phyloP scores from a whole-genome alignment of 2,888 invertebrate species.

The Meganola albula region DNA sequence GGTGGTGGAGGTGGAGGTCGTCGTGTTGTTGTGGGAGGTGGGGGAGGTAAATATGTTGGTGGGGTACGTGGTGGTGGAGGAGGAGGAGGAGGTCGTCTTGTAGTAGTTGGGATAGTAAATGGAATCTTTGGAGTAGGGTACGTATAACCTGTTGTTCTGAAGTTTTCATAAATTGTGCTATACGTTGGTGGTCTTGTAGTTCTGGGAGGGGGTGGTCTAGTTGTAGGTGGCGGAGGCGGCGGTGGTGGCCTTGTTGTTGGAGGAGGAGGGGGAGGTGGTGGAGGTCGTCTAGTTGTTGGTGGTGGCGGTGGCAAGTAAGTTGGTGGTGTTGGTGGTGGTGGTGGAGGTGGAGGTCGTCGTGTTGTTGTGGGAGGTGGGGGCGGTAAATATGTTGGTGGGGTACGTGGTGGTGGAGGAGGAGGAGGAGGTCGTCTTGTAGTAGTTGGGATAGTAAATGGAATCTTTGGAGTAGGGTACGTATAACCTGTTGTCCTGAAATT shows the following conservation, averaged over 20 bases:
- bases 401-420: constrained; percentile 9
- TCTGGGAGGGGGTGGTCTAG: constrained; percentile 18
- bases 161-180: constrained; percentile 20
- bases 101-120: constrained; percentile 25
- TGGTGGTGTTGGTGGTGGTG: constrained; percentile 11
- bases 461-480: constrained; percentile 10
- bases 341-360: constrained; percentile 10
- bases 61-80: constrained; percentile 14
- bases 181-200: constrained; percentile 22
- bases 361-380: constrained; percentile 21
- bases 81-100: constrained; percentile 14
- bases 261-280: constrained; percentile 12
- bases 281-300: constrained; percentile 11
- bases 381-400: background rate
- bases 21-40: constrained; percentile 23
- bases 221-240: constrained; percentile 20
- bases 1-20: constrained; percentile 16
- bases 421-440: constrained; percentile 9
- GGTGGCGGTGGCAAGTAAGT: constrained; percentile 15
- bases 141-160: constrained; percentile 30
- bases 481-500: constrained; percentile 23
- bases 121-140: constrained; percentile 25
- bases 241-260: constrained; percentile 27
- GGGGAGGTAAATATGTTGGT: constrained; percentile 19
- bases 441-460: constrained; percentile 1